These are phyloP conservation scores for Colistium nudipinnis DNA, from an alignment of 2,113 vertebrate species.

Conservation along the genomic window DNA sequence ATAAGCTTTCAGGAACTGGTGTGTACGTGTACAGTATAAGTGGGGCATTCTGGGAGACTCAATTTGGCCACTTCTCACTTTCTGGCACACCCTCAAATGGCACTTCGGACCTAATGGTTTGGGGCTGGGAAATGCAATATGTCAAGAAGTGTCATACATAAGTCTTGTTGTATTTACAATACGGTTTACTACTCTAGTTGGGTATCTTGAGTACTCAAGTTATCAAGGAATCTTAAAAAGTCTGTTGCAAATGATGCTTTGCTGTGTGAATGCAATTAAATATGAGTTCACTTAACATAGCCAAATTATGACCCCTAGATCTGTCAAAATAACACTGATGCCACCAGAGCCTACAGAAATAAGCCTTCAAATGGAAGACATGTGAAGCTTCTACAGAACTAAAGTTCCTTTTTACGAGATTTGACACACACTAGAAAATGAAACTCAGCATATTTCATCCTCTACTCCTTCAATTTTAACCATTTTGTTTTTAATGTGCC, in stretches of 20 bases:
- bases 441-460: neutral
- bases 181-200: too few species aligned
- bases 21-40: neutral
- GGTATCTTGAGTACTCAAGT: too few species aligned
- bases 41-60: neutral
- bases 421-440: neutral
- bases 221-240: too few species aligned
- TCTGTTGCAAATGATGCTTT: too few species aligned
- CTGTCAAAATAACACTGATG: neutral
- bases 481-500: neutral
- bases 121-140: neutral
- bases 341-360: neutral
- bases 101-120: neutral
- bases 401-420: neutral
- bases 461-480: neutral
- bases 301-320: neutral
- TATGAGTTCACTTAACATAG: too few species aligned
- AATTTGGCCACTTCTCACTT: neutral
- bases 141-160: neutral
- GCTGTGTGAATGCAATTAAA: too few species aligned
- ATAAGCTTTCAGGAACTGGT: constrained; percentile 9
- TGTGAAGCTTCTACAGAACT: too few species aligned
- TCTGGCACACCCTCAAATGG: too few species aligned
- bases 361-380: too few species aligned
- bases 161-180: too few species aligned